Base-by-base conservation (phyloP, 1,140 invertebrate species). In the Caenorhabditis latens region DNA sequence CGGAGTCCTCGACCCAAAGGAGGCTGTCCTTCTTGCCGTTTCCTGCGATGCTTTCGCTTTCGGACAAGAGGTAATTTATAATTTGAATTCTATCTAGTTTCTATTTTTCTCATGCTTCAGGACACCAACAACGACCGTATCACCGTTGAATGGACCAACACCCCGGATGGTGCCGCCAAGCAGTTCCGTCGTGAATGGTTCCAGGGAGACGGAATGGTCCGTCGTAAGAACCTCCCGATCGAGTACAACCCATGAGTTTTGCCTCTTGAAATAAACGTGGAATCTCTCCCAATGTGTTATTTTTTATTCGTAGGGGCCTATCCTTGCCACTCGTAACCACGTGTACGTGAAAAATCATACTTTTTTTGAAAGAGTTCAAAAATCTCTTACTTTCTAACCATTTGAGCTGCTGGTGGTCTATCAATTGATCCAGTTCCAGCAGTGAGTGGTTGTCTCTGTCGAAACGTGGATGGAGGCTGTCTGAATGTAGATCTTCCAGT, bases 401-500 rank as follows among this genome's bases (percentile, higher is more conserved):
- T 42, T 24, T 43, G 50, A 58, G 21, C 82, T 14, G 65, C 11
- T 7, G 21, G 21, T 55, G 71, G 32, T 61, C 42, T 13, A 42
- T 87, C 46, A 84, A 48, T 55, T 2, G 46, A 53, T 55, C 58
- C 65, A 61, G 40, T 48, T n/a, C 50, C 40, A 48, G n/a, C 75
- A 50, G 85, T 57, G 1, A 57, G 14, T 19, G 86, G 82, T 43
- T 14, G 67, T 16, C 40, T 16, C 13, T 46, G 65, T 48, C 83
- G 21, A 19, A 53, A 46, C 16, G 87, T 88, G 0, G 87, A 88
- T 2, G 84, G 83, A 3, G 83, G 71, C 46, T 79, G 84, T 11
- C 83, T 48, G 40, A 79, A 85, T 32, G 86, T 89, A 2, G 86
- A 85, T 89, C 90, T 87, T 58, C 89, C 89, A 46, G 90, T 90